These are phyloP conservation scores for Phortica magna DNA, from an alignment of 2,888 invertebrate species.

Conservation along the genomic window DNA sequence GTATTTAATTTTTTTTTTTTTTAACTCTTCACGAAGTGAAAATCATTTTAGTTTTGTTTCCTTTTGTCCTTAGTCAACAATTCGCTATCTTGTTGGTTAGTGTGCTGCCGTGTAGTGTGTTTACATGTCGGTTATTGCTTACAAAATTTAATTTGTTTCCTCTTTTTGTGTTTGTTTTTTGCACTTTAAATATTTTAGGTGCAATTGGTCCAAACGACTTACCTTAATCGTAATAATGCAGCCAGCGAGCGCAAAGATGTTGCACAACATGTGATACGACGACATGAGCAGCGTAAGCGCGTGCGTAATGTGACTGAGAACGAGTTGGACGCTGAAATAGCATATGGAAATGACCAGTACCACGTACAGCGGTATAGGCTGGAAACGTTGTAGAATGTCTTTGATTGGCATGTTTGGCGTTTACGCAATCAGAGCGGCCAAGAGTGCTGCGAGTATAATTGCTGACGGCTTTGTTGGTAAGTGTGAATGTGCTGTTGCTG, in stretches of 20 bases:
- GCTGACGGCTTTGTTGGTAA: background rate
- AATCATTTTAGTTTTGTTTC: background rate
- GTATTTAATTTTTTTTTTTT: background rate
- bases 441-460: no score
- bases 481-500: background rate
- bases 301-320: constrained; percentile 93
- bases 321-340: constrained; percentile 90
- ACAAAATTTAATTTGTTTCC: background rate
- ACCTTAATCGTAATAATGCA: constrained; percentile 90
- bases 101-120: no score
- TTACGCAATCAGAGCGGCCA: background rate
- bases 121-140: background rate
- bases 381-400: constrained; percentile 86
- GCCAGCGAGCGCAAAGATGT: constrained; percentile 90
- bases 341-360: constrained; percentile 85
- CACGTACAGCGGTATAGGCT: constrained; percentile 86
- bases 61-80: background rate
- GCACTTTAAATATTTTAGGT: background rate
- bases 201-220: constrained; percentile 64
- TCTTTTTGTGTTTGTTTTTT: background rate
- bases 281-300: constrained; percentile 94
- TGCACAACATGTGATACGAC: constrained; percentile 96
- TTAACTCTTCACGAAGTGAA: no score
- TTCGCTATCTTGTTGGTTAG: no score
- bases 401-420: constrained; percentile 84